These are phyloP conservation scores for Trachemys scripta DNA, from an alignment of 2,113 vertebrate genomes.

Conservation along the genomic window DNA sequence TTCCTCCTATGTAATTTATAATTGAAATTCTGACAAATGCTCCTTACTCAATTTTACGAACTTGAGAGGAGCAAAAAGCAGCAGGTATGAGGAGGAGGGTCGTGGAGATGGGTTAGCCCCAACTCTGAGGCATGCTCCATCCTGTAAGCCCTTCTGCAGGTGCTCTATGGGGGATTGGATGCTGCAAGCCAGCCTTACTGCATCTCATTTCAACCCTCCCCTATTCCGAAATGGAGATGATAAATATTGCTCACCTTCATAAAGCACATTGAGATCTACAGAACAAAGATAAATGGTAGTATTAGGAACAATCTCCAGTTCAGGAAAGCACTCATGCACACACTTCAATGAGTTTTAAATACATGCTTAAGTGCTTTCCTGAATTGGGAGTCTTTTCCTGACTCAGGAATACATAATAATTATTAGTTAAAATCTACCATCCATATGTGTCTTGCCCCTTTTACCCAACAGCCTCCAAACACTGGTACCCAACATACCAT, in stretches of 20 bases:
- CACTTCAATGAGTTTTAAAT: neutral
- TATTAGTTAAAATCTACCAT: neutral
- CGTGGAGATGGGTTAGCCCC: neutral
- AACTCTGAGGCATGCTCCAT: neutral
- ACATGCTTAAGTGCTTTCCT: neutral
- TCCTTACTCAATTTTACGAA: neutral
- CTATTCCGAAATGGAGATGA: neutral
- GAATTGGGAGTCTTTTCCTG: neutral
- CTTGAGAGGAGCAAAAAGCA: neutral
- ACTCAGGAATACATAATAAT: neutral
- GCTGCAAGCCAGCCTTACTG: neutral
- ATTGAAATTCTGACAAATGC: neutral
- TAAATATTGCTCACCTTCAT: neutral
- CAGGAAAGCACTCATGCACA: neutral
- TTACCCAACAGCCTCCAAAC: neutral
- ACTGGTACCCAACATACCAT: too few species aligned
- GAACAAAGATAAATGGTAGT: neutral
- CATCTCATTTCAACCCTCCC: neutral
- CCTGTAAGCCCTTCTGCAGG: neutral
- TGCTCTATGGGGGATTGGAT: neutral
- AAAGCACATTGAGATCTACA: neutral
- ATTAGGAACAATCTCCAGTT: neutral
- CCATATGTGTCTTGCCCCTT: neutral
- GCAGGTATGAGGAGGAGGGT: neutral
- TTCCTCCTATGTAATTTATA: neutral